Evolutionary conservation across 2,113 vertebrate genomes (phyloP).

Genomic region (Zosterops pallidus): DNA sequence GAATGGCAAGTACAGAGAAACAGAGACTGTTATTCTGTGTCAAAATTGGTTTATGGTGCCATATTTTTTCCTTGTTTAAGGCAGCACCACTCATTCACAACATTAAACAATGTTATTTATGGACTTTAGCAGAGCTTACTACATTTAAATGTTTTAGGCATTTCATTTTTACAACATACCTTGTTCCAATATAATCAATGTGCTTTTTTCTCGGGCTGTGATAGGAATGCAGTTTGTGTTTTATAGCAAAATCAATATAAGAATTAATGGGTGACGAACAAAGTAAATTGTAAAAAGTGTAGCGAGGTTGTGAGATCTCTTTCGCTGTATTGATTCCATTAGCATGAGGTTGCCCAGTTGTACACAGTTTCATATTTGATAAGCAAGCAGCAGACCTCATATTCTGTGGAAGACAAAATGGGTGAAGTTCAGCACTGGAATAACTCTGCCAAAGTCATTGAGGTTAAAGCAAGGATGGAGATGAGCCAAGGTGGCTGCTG

Average conservation of each 20-base stretch:
- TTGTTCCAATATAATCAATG: slow-evolving; percentile 79
- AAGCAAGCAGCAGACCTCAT: slow-evolving; percentile 23
- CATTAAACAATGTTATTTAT: slow-evolving; percentile 77
- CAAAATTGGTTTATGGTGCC: slow-evolving; percentile 70
- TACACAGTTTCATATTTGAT: slow-evolving; percentile 37
- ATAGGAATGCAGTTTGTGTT: slow-evolving; percentile 63
- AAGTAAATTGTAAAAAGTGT: slow-evolving; percentile 60
- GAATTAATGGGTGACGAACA: slow-evolving; percentile 74
- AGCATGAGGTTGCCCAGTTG: neutral
- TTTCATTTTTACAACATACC: slow-evolving; percentile 75
- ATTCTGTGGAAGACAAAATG: neutral
- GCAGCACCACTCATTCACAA: slow-evolving; percentile 70
- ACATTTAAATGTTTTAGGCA: slow-evolving; percentile 77
- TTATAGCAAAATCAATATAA: slow-evolving; percentile 79
- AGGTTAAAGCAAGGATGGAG: slow-evolving; percentile 24
- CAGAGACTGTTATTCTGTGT: slow-evolving; percentile 65
- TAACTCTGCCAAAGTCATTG: neutral
- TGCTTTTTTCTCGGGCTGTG: slow-evolving; percentile 51
- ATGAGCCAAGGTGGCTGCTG: neutral
- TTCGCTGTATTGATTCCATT: slow-evolving; percentile 46
- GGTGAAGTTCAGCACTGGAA: neutral
- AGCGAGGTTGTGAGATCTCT: slow-evolving; percentile 17
- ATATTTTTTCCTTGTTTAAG: slow-evolving; percentile 77
- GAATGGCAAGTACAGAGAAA: slow-evolving; percentile 61
- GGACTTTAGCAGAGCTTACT: slow-evolving; percentile 70